Percentiles rank a stretch among this genome's conserved stretches.
Conservation (phyloP, 2,113 vertebrate genomes). For the Zosterops japonicus region DNA sequence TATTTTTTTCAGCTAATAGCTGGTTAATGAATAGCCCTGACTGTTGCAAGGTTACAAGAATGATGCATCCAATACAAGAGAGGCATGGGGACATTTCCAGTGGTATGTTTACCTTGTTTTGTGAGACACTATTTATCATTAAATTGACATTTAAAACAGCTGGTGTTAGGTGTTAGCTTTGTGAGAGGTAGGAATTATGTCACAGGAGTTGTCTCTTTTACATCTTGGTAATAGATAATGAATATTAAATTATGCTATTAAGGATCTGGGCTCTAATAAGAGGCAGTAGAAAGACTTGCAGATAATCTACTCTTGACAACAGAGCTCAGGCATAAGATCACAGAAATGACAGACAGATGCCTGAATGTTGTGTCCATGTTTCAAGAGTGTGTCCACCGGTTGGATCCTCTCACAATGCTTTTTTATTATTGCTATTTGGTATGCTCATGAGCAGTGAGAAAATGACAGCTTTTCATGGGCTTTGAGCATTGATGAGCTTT, state of each 20-base stretch:
- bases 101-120: conserved; percentile 25
- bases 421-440: neutral
- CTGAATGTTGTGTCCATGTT: neutral
- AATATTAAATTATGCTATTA: neutral
- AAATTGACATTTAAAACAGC: neutral
- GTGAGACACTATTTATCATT: neutral
- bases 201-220: neutral
- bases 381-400: neutral
- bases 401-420: neutral
- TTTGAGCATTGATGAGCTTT: neutral
- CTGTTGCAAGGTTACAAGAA: conserved; percentile 21
- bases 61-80: neutral
- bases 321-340: neutral
- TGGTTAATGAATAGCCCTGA: conserved; percentile 39
- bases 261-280: neutral
- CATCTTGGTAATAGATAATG: neutral
- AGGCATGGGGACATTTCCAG: conserved; percentile 24
- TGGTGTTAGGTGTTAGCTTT: neutral
- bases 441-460: neutral
- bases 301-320: neutral
- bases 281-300: neutral
- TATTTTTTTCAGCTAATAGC: conserved; percentile 21
- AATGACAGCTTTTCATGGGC: neutral
- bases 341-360: neutral
- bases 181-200: neutral